These are phyloP conservation scores for Thalpophila matura DNA, from an alignment of 2,888 invertebrate species.

Conservation along the genomic window DNA sequence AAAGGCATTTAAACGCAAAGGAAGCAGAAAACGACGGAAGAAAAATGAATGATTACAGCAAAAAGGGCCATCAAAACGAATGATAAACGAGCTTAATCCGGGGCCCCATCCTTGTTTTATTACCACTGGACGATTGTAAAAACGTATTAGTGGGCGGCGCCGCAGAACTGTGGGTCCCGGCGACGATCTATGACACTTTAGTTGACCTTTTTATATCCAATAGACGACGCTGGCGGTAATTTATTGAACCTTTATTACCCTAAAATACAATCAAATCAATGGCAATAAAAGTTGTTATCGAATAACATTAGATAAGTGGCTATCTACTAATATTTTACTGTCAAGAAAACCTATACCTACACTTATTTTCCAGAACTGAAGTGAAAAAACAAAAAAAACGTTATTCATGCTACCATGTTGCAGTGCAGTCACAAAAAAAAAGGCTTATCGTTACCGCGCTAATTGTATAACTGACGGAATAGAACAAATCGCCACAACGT, in stretches of 20 bases:
- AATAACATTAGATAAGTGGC: conserved; percentile 37
- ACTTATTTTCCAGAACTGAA: too few species aligned
- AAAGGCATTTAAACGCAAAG: conserved; percentile 88
- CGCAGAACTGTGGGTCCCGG: conserved; percentile 63
- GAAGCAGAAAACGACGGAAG: conserved; percentile 89
- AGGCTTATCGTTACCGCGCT: neutral
- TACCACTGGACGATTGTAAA: conserved; percentile 89
- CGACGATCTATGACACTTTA: conserved; percentile 84
- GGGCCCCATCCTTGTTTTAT: conserved; percentile 89
- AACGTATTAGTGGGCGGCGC: conserved; percentile 87
- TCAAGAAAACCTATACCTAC: too few species aligned
- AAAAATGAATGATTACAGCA: conserved; percentile 91
- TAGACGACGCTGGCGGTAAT: conserved; percentile 78
- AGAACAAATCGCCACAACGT: too few species aligned
- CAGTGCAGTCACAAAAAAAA: neutral
- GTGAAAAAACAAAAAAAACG: neutral
- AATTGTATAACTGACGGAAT: too few species aligned
- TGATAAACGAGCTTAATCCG: conserved; percentile 90
- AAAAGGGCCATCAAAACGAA: conserved; percentile 90
- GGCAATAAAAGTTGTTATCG: conserved; percentile 55
- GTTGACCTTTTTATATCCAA: conserved; percentile 83
- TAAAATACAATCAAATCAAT: conserved; percentile 71
- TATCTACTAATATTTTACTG: conserved; percentile 15
- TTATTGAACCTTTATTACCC: conserved; percentile 79
- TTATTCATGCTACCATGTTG: neutral